Conservation (phyloP, 2,888 invertebrate species). For the Saturnia pavonia region DNA sequence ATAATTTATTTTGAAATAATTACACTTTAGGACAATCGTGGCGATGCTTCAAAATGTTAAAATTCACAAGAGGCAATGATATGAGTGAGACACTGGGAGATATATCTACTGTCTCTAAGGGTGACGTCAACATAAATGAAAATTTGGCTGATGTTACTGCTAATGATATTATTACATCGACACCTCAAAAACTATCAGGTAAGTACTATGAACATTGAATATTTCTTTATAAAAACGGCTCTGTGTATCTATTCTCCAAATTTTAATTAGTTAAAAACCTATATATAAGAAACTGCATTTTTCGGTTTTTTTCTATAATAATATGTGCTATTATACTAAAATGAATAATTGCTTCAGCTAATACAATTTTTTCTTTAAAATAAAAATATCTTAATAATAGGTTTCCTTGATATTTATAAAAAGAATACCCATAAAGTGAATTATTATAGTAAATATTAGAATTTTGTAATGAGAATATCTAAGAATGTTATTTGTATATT, state of each 20-base stretch:
- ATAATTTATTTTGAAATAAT: background rate
- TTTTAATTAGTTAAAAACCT: background rate
- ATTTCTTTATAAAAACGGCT: background rate
- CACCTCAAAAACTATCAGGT: conserved; percentile 59
- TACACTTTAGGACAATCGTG: conserved; percentile 50
- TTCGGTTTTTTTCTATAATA: background rate
- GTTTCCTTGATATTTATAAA: too few relatives aligned
- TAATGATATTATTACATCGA: conserved; percentile 60
- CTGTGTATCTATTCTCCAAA: background rate
- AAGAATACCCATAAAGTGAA: too few relatives aligned
- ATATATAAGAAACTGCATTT: background rate
- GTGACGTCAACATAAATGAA: conserved; percentile 44
- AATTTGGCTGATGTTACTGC: conserved; percentile 43
- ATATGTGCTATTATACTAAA: background rate
- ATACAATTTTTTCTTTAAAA: background rate
- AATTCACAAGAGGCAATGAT: conserved; percentile 40
- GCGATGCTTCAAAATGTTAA: conserved; percentile 50
- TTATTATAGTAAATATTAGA: too few relatives aligned
- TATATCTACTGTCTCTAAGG: conserved; percentile 43
- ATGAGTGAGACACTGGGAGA: conserved; percentile 39
- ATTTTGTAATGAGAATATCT: too few relatives aligned
- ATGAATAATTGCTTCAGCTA: background rate
- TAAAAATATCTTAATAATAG: background rate
- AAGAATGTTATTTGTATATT: conserved; percentile 23
- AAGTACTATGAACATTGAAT: conserved; percentile 23